Base-by-base conservation (phyloP, 2,888 invertebrate genomes). In the Ochropleura leucogaster region DNA sequence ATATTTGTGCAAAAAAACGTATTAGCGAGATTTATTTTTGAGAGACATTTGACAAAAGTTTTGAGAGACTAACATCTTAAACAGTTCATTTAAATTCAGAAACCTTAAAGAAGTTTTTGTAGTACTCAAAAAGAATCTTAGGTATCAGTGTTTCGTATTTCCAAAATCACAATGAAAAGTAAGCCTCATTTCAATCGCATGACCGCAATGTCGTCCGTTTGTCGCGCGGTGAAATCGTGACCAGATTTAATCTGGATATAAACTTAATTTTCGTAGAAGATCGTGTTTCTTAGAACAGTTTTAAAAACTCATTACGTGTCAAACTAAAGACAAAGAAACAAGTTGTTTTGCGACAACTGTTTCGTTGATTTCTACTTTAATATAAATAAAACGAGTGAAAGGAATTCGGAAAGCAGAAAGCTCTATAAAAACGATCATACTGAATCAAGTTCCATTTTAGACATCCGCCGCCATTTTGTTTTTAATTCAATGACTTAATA, bases 1-100 rank as follows among this genome's bases (percentile, higher is more conserved):
- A 77, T 89, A 94, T 91, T 72, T 74, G 84, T 72, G 68, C 79
- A 85, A 83, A 83, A 87, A 86, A 85, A 84, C 66, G 67, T 71
- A 77, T 69, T 73, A 49, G 71, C 70, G 60, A 80, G 74, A 81
- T 89, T 88, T 85, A 10, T 88, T 90, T 88, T 89, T 88, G 76
- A 85, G 83, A 86, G 86, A 83, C 84, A 72, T 82, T 83, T 62
- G 64, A 74, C 70, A 68, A 63, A 79, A 62, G 72, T 79, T 85
- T 81, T 79, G 49, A 76, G 65, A 12, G 75, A 71, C 16, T 44
- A 40, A 59, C 9, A 59, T 66, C 4, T 55, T n/a, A 46, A 16
- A n/a, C n/a, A 14, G 4, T 53, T 57, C 16, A 47, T n/a, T 16
- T 3, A 55, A 9, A 7, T 51, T 60, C 40, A 49, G 40, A 46